phyloP scores from a whole-genome alignment of 2,113 vertebrate species.

The Uria lomvia region DNA sequence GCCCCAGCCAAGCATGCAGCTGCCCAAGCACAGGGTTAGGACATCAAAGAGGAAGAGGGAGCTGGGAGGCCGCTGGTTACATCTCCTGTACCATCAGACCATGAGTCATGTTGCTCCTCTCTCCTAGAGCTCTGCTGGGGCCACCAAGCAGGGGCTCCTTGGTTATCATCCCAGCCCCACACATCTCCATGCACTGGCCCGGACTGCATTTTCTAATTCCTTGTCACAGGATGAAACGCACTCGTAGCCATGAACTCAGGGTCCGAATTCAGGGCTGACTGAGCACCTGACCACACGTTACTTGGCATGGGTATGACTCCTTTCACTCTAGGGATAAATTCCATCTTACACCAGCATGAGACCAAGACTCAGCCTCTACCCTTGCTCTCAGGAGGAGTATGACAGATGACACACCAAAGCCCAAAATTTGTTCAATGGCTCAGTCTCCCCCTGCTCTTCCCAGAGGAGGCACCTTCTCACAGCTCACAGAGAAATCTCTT shows the following conservation, averaged over 20 bases:
- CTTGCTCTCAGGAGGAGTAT: neutral
- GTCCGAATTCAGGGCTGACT: neutral
- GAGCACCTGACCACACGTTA: neutral
- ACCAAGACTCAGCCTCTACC: neutral
- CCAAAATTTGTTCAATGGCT: neutral
- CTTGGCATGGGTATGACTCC: neutral
- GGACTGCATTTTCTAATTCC: neutral
- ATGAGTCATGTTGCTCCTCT: neutral
- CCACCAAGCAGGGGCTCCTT: neutral
- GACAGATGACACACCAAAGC: neutral
- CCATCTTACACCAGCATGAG: neutral
- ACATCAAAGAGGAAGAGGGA: neutral
- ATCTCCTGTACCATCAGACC: neutral
- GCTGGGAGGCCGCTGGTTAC: neutral
- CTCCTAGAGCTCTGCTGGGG: neutral
- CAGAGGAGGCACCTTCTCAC: neutral
- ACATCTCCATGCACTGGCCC: neutral
- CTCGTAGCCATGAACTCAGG: rapidly evolving
- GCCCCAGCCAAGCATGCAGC: neutral
- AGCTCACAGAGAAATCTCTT: neutral
- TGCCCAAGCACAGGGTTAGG: neutral
- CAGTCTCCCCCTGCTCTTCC: neutral
- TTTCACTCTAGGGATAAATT: neutral
- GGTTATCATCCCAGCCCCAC: neutral
- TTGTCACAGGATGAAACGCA: neutral